phyloP scores from a whole-genome alignment of 1,140 invertebrate genomes.

The Paraescarpia echinospica region DNA sequence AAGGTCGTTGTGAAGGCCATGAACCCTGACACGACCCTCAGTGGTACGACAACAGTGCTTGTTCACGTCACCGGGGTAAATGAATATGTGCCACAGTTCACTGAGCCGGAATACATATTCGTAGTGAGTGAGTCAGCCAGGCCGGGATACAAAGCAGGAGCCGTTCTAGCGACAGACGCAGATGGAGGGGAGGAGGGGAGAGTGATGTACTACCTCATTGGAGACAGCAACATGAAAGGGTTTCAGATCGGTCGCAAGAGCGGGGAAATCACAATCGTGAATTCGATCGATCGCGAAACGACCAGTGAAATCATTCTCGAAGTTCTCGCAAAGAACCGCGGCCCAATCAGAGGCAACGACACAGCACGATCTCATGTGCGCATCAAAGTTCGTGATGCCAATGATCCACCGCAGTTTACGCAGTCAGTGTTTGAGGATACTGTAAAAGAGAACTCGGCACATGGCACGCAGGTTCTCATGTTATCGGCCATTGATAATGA shows the following conservation, averaged over 20 bases:
- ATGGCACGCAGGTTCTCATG: slow-evolving; percentile 74
- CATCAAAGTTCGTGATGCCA: slow-evolving; percentile 90
- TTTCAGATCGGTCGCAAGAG: slow-evolving; percentile 83
- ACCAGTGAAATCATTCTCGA: slow-evolving; percentile 86
- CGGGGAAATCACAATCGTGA: slow-evolving; percentile 74
- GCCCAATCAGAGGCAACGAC: slow-evolving; percentile 89
- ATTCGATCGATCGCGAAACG: slow-evolving; percentile 81
- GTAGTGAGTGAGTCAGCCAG: slow-evolving; percentile 90
- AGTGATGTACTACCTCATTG: slow-evolving; percentile 89
- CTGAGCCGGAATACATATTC: slow-evolving; percentile 88
- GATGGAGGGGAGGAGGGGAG: slow-evolving; percentile 89
- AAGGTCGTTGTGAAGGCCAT: slow-evolving; percentile 78
- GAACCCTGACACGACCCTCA: slow-evolving; percentile 75
- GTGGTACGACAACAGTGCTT: slow-evolving; percentile 66
- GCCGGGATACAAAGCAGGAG: slow-evolving; percentile 82
- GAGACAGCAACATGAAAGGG: slow-evolving; percentile 88
- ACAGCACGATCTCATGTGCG: slow-evolving; percentile 93
- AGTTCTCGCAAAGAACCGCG: slow-evolving; percentile 91
- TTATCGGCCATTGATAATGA: slow-evolving; percentile 90
- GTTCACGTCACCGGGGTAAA: slow-evolving; percentile 87
- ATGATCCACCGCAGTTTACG: slow-evolving; percentile 87
- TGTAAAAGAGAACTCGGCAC: slow-evolving; percentile 73
- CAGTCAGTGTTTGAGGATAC: slow-evolving; percentile 73
- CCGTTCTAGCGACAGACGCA: slow-evolving; percentile 85
- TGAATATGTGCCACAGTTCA: slow-evolving; percentile 89